Evolutionary conservation across 2,113 vertebrate species (phyloP).

Genomic region (Cnemophilus loriae): DNA sequence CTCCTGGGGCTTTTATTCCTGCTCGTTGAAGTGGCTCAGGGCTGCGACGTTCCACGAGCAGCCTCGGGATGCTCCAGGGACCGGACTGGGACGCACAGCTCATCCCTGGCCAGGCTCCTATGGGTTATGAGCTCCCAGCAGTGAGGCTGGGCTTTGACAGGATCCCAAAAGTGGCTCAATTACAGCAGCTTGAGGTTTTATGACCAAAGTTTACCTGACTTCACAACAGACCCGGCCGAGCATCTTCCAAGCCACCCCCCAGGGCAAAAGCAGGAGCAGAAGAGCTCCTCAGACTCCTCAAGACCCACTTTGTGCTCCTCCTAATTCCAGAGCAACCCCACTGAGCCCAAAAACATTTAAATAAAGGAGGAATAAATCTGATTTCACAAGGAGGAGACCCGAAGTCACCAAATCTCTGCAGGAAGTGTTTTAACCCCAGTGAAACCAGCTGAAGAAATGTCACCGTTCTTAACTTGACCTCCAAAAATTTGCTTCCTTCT

Average conservation of each 20-base stretch:
- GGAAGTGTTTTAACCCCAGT: neutral
- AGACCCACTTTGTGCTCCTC: neutral
- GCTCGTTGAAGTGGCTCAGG: accelerated
- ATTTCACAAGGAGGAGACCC: neutral
- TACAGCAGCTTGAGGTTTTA: neutral
- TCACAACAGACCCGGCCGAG: neutral
- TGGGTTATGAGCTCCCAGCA: neutral
- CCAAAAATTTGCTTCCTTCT: neutral
- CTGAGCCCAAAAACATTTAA: accelerated
- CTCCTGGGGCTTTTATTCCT: neutral
- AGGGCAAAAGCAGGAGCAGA: neutral
- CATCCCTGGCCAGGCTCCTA: neutral
- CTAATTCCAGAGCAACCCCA: neutral
- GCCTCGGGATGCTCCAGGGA: accelerated
- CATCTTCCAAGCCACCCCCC: neutral
- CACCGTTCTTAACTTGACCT: neutral
- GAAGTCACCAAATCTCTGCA: neutral
- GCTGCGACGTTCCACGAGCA: neutral
- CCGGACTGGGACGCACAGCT: neutral
- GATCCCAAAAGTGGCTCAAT: accelerated
- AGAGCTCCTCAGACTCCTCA: neutral
- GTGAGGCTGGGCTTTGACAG: neutral
- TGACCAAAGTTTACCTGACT: neutral
- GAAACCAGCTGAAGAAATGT: neutral
- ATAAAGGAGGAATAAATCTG: neutral